A percentile compares a stretch with the other conserved stretches of the same genome.
These are phyloP conservation scores for Rissa tridactyla DNA, from an alignment of 2,113 vertebrate genomes.

Conservation along the genomic window DNA sequence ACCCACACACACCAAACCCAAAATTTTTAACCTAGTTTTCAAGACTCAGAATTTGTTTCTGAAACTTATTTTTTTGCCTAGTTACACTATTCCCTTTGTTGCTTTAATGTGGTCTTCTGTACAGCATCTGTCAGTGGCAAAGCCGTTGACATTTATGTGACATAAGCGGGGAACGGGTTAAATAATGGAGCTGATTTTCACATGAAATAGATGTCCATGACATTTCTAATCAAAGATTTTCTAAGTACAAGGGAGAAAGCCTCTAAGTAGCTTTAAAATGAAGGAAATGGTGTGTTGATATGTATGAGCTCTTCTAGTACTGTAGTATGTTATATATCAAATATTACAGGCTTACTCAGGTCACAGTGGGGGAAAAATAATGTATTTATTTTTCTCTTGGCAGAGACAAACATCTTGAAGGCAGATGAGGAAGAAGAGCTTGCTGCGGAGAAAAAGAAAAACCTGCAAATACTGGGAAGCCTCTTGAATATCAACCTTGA, in stretches of 20 bases:
- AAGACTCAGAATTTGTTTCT: not conserved
- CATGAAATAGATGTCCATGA: not conserved
- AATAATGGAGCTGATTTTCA: not conserved
- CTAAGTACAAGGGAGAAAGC: not conserved
- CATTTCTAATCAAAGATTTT: not conserved
- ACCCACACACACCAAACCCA: rapidly evolving
- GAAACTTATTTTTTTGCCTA: not conserved
- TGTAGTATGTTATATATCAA: not conserved
- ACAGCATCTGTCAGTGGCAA: not conserved
- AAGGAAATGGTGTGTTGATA: not conserved
- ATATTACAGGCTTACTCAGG: not conserved
- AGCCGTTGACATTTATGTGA: not conserved
- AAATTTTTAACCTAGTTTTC: not conserved
- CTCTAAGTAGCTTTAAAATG: not conserved
- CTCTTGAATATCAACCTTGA: conserved; percentile 76
- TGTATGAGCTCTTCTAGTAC: not conserved
- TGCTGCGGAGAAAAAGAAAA: conserved; percentile 85
- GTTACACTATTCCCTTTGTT: not conserved
- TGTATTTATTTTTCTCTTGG: not conserved
- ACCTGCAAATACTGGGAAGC: conserved; percentile 83
- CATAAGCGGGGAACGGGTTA: not conserved
- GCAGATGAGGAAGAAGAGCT: conserved; percentile 72
- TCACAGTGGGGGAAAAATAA: not conserved
- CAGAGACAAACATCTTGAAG: conserved; percentile 29
- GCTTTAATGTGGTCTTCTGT: not conserved